These are phyloP conservation scores for Blastomussa wellsi DNA, from an alignment of 92 coral and sea anemone genomes.

Conservation along the genomic window DNA sequence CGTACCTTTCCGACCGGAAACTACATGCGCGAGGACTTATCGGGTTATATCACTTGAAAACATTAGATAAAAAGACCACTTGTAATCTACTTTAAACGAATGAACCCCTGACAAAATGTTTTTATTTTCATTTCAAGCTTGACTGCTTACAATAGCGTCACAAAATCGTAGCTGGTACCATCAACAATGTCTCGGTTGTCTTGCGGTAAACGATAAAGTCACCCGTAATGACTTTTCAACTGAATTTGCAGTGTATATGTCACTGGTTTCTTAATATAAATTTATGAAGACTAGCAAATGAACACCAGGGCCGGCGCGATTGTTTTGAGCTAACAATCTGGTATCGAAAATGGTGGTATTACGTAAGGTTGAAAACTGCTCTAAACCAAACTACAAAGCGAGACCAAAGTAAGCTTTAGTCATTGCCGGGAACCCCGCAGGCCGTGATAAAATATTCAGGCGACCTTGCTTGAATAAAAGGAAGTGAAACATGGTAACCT, in stretches of 20 bases:
- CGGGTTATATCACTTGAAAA: neutral
- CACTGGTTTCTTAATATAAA: neutral
- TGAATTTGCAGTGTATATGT: neutral
- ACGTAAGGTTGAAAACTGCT: neutral
- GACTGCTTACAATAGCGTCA: neutral
- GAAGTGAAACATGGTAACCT: neutral
- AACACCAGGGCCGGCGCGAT: slow-evolving; percentile 2
- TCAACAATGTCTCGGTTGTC: slow-evolving; percentile 8
- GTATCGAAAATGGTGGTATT: neutral
- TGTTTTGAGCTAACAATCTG: neutral
- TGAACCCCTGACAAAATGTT: neutral
- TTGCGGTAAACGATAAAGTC: neutral
- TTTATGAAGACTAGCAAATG: neutral
- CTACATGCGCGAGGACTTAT: neutral
- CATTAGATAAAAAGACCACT: neutral
- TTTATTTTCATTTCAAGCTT: neutral
- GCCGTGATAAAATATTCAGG: slow-evolving; percentile 14
- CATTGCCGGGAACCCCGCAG: neutral
- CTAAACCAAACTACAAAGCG: neutral
- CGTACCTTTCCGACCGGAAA: neutral
- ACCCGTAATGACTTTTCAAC: slow-evolving; percentile 6
- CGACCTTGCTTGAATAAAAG: neutral
- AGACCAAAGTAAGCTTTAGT: neutral
- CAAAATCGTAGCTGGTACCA: slow-evolving; percentile 18
- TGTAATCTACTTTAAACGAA: neutral